Evolutionary conservation across 2,113 vertebrate genomes (phyloP).

Genomic region (Pristiophorus japonicus): DNA sequence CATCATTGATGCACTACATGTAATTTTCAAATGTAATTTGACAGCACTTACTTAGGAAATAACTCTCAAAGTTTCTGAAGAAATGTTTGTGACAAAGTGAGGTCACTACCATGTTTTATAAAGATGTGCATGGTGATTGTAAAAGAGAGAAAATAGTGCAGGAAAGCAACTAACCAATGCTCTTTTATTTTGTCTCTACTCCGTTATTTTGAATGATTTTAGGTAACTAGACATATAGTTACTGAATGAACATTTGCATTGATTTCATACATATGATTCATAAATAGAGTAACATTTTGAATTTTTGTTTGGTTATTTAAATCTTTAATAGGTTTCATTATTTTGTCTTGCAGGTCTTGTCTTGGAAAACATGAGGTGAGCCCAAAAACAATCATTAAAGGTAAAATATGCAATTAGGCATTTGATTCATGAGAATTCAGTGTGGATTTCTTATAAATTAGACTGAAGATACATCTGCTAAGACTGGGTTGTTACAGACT

Average conservation of each 20-base stretch:
- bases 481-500: not conserved
- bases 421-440: not conserved
- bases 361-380: slow-evolving; percentile 51
- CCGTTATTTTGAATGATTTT: slow-evolving; percentile 11
- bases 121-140: not conserved
- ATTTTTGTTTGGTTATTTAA: too few relatives aligned
- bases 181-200: not conserved
- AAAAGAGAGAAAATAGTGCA: not conserved
- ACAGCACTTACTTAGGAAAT: not conserved
- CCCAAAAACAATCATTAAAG: not conserved
- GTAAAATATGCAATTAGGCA: not conserved
- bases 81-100: not conserved
- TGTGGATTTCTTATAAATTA: not conserved
- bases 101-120: too few relatives aligned
- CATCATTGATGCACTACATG: not conserved
- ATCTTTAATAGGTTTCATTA: not conserved
- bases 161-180: not conserved
- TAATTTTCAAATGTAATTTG: not conserved
- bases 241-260: not conserved
- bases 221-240: not conserved
- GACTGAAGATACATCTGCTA: not conserved
- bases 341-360: slow-evolving; percentile 47
- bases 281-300: not conserved
- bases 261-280: not conserved
- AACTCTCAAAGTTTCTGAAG: not conserved